Evolutionary conservation across 2,888 invertebrate genomes (phyloP).

Genomic region (Cataglyphis rosenhaueri): DNA sequence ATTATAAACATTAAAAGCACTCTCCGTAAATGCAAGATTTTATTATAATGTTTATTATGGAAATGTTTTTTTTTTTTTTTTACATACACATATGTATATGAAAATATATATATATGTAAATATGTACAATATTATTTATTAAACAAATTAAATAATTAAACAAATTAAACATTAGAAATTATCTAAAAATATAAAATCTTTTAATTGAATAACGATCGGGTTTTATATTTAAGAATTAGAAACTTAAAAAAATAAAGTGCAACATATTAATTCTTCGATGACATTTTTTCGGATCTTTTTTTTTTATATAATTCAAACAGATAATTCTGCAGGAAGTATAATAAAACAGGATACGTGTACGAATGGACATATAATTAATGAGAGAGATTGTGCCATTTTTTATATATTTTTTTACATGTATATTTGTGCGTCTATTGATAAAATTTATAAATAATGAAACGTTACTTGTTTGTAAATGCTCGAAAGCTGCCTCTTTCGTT

Average conservation of each 20-base stretch:
- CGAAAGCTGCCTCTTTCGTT: neutral
- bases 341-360: neutral
- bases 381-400: neutral
- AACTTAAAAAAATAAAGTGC: neutral
- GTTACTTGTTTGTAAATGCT: constrained; percentile 2
- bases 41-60: neutral
- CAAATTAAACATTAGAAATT: neutral
- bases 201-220: neutral
- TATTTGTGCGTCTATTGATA: constrained; percentile 23
- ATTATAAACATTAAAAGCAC: neutral
- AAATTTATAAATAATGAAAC: constrained; percentile 14
- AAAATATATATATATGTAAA: too few species aligned
- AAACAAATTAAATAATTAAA: neutral
- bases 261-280: neutral
- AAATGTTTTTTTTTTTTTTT: constrained; percentile 19
- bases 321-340: neutral
- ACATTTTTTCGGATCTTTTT: neutral
- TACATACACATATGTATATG: neutral
- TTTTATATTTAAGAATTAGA: neutral
- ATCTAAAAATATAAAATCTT: neutral
- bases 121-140: neutral
- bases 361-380: constrained; percentile 24
- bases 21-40: neutral
- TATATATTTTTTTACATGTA: neutral
- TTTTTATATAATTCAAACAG: neutral